A percentile compares a stretch with the other conserved stretches of the same genome.
These are phyloP conservation scores for Struthio camelus DNA, from an alignment of 2,113 vertebrate species.

Conservation along the genomic window DNA sequence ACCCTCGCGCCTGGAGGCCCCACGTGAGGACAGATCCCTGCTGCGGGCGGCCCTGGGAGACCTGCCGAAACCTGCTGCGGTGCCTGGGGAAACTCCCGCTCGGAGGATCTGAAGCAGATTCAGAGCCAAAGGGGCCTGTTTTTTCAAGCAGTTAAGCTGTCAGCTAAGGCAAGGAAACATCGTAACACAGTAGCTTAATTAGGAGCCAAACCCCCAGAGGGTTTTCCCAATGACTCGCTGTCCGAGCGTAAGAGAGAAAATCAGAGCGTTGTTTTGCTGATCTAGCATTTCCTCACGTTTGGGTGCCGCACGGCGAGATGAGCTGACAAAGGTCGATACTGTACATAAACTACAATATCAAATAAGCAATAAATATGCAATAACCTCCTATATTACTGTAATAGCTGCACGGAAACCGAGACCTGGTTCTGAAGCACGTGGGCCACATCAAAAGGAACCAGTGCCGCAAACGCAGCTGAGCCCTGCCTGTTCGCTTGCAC, in stretches of 20 bases:
- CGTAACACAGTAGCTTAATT: not conserved
- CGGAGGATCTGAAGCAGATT: not conserved
- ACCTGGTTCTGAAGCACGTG: not conserved
- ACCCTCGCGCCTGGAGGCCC: rapidly evolving
- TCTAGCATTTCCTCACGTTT: not conserved
- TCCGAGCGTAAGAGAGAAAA: not conserved
- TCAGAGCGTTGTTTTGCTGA: not conserved
- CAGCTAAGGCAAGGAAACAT: not conserved
- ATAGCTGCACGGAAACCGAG: not conserved
- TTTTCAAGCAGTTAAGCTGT: not conserved
- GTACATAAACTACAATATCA: not conserved
- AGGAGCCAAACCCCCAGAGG: not conserved
- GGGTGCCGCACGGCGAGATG: not conserved
- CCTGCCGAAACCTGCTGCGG: not conserved
- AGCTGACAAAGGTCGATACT: not conserved
- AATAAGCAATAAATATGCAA: not conserved
- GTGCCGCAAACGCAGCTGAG: not conserved
- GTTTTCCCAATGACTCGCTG: not conserved
- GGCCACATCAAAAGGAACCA: not conserved
- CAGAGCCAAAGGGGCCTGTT: rapidly evolving
- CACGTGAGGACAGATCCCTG: not conserved
- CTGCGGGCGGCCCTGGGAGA: not conserved
- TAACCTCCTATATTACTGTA: not conserved
- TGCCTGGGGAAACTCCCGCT: not conserved
- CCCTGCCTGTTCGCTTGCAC: not conserved